These are phyloP conservation scores for Charadrius vociferus DNA, from an alignment of 2,113 vertebrate species.

Conservation along the genomic window DNA sequence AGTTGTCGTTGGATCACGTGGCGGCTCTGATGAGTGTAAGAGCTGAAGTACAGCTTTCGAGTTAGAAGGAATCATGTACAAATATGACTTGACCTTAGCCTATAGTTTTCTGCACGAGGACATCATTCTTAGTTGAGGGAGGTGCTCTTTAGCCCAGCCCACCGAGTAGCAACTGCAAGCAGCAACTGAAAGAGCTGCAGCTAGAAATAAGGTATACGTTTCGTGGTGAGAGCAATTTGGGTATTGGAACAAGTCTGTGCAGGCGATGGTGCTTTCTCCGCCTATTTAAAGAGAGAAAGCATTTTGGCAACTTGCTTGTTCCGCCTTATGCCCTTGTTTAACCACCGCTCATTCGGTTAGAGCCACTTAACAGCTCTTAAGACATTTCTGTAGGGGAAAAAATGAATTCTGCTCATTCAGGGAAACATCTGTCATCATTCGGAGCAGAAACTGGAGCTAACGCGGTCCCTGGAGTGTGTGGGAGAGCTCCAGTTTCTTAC, in stretches of 20 bases:
- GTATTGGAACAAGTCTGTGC: slow-evolving; percentile 10
- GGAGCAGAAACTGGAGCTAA: background rate
- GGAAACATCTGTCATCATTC: slow-evolving; percentile 35
- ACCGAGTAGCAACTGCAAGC: background rate
- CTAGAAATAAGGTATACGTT: background rate
- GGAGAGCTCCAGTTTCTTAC: background rate
- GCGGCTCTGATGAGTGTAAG: background rate
- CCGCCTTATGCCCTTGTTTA: background rate
- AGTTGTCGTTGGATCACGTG: background rate
- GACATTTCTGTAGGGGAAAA: background rate
- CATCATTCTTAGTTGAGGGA: background rate
- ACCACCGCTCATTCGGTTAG: background rate
- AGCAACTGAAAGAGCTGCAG: background rate
- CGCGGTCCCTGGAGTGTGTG: background rate
- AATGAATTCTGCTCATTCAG: background rate
- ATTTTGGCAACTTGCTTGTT: background rate
- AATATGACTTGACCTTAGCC: background rate
- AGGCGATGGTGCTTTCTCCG: background rate
- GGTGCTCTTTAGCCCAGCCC: background rate
- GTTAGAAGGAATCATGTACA: background rate
- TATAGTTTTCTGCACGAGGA: background rate
- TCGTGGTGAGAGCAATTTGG: background rate
- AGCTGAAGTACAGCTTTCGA: background rate
- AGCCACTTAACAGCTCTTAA: slow-evolving; percentile 9
- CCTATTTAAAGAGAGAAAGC: background rate